Evolutionary conservation across 2,888 invertebrate species (phyloP).

Genomic region (Timema cristinae): DNA sequence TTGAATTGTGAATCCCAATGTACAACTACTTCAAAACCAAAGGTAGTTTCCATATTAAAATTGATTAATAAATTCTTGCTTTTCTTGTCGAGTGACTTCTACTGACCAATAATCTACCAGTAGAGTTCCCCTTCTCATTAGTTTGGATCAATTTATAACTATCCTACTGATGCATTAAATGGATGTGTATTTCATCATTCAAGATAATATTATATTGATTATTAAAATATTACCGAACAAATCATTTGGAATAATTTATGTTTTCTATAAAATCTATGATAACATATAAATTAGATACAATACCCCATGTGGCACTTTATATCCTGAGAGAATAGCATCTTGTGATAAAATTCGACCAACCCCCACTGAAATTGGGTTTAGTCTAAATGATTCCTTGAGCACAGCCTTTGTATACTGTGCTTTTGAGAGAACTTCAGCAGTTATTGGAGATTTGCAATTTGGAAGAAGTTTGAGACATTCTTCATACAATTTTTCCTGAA

Average conservation of each 20-base stretch:
- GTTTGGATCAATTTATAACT: too few species aligned
- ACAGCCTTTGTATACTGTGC: constrained; percentile 73
- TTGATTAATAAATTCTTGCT: too few species aligned
- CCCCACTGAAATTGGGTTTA: constrained; percentile 81
- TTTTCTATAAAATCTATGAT: not conserved
- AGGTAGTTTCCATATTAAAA: too few species aligned
- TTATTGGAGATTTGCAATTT: constrained; percentile 49
- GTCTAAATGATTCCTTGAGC: constrained; percentile 76
- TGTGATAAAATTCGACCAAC: constrained; percentile 69
- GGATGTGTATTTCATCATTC: too few species aligned
- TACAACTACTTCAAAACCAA: too few species aligned
- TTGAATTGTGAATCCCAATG: too few species aligned
- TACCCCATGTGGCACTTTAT: constrained; percentile 71
- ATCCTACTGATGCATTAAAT: too few species aligned
- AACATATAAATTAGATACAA: constrained; percentile 40
- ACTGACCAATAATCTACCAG: too few species aligned
- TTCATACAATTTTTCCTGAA: constrained; percentile 62
- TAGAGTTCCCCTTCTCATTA: too few species aligned
- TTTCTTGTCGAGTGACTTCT: too few species aligned
- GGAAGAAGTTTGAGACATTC: constrained; percentile 61
- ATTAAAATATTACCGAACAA: not conserved
- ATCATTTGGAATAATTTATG: not conserved
- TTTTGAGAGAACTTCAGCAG: constrained; percentile 55
- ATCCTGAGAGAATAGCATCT: constrained; percentile 67
- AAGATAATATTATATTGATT: too few species aligned